Conservation (phyloP, 2,113 vertebrate genomes). For the Zootoca vivipara region DNA sequence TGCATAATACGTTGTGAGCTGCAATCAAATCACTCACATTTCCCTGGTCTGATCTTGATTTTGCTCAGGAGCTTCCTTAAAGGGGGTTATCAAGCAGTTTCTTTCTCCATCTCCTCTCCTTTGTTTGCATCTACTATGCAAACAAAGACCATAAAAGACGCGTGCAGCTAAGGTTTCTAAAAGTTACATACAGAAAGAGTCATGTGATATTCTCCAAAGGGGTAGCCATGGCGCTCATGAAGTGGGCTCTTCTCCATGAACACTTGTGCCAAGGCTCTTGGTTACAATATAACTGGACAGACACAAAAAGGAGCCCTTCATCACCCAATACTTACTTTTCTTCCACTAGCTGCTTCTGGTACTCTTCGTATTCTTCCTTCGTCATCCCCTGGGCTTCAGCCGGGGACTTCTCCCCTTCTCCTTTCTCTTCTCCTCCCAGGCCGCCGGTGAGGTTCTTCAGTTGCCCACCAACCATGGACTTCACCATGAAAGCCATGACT, state of each 20-base stretch:
- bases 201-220: background rate
- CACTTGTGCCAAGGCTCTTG: background rate
- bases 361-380: constrained; percentile 94
- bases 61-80: background rate
- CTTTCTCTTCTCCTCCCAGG: constrained; percentile 89
- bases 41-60: background rate
- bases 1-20: too few species aligned
- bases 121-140: background rate
- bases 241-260: background rate
- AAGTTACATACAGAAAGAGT: background rate
- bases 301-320: too few species aligned
- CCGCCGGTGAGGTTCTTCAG: constrained; percentile 97
- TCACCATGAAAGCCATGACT: constrained; percentile 97
- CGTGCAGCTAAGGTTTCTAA: too few species aligned
- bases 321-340: constrained; percentile 89
- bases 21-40: background rate
- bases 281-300: background rate
- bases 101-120: background rate
- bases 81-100: too few species aligned
- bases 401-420: constrained; percentile 87
- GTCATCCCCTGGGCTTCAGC: constrained; percentile 94
- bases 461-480: constrained; percentile 94
- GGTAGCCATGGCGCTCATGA: background rate
- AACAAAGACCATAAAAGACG: background rate
- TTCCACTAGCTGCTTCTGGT: constrained; percentile 95